These are phyloP conservation scores for Cantharis nigra DNA, from an alignment of 2,888 invertebrate species.

Conservation along the genomic window DNA sequence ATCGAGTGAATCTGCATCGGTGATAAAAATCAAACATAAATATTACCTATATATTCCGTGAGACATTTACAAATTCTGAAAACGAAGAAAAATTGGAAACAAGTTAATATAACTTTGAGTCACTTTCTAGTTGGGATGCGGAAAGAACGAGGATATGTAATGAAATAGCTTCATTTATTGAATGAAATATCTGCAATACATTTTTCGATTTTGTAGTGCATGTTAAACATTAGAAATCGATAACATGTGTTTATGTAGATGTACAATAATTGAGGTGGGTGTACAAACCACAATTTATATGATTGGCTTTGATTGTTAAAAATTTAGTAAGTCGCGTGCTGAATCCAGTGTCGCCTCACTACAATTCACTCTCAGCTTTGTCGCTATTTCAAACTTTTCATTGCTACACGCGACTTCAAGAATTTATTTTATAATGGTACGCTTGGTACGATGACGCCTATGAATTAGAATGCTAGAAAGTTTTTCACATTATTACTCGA, in stretches of 20 bases:
- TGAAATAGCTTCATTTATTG: not conserved
- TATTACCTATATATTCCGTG: not conserved
- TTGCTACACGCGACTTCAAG: conserved; percentile 25
- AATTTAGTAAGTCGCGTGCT: conserved; percentile 25
- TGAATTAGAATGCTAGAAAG: conserved; percentile 6
- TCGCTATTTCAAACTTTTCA: conserved; percentile 11
- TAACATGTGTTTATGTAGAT: conserved; percentile 14
- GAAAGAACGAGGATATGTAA: not conserved
- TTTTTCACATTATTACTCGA: conserved; percentile 8
- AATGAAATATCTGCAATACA: not conserved
- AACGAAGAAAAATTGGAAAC: not conserved
- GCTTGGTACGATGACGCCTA: conserved; percentile 24
- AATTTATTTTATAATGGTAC: conserved; percentile 28
- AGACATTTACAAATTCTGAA: not conserved
- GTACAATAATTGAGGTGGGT: conserved; percentile 4
- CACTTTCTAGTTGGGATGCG: not conserved
- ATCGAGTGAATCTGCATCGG: not conserved
- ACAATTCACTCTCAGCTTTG: conserved; percentile 24
- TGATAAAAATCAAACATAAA: not conserved
- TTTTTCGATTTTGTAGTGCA: conserved; percentile 14
- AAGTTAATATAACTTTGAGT: not conserved
- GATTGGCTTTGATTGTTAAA: conserved; percentile 17
- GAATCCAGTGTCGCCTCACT: conserved; percentile 15
- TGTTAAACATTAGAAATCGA: conserved; percentile 17
- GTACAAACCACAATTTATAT: conserved; percentile 17